Evolutionary conservation across 2,888 invertebrate genomes (phyloP).

Genomic region (Acanthoscelides obtectus): DNA sequence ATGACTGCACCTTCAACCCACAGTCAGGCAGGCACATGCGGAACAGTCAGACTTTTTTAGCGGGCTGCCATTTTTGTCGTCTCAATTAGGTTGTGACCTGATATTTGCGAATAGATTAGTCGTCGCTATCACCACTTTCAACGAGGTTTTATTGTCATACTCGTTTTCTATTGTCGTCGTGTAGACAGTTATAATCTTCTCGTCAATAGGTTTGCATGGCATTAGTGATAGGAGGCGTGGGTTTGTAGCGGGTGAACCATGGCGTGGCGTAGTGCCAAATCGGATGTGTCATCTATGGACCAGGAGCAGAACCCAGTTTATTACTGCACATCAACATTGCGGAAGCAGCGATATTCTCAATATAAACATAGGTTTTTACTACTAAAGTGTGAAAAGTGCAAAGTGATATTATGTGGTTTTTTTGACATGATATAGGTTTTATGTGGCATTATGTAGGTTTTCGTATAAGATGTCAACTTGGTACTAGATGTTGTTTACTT

Average conservation of each 20-base stretch:
- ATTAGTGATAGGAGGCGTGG: neutral
- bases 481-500: no score
- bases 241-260: neutral
- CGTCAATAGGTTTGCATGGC: neutral
- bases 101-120: neutral
- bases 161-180: neutral
- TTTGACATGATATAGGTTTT: no score
- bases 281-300: no score
- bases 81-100: neutral
- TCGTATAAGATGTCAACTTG: no score
- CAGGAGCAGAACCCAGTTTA: no score
- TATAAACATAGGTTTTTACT: no score
- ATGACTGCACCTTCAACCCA: slow-evolving; percentile 29
- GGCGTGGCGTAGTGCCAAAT: neutral
- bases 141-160: neutral
- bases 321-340: no score
- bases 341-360: no score
- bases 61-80: neutral
- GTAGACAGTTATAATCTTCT: neutral
- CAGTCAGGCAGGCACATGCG: slow-evolving; percentile 6
- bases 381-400: no score
- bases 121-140: neutral
- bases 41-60: neutral
- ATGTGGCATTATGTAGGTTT: no score
- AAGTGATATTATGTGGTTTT: no score